Conservation (phyloP, 1,140 invertebrate species). For the Mercenaria mercenaria region DNA sequence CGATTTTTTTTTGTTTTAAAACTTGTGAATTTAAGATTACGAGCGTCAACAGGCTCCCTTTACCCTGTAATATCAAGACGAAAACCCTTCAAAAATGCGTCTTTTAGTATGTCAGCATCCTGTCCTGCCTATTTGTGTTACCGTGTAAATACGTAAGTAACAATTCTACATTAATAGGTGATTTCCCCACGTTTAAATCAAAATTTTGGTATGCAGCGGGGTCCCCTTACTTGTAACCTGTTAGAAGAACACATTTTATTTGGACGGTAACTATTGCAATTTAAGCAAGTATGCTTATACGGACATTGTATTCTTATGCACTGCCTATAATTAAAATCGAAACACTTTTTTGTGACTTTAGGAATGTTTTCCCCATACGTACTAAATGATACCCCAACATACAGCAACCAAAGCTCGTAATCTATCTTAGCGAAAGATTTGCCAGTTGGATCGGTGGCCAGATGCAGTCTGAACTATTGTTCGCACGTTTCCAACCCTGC, state of each 20-base stretch:
- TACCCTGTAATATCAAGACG: background rate
- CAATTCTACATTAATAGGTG: background rate
- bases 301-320: background rate
- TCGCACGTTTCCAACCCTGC: slow-evolving; percentile 14
- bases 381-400: background rate
- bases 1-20: slow-evolving; percentile 12
- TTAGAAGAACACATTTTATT: background rate
- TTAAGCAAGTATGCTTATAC: slow-evolving; percentile 6
- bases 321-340: background rate
- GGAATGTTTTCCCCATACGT: no score
- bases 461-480: slow-evolving; percentile 17
- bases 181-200: background rate
- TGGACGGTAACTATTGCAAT: background rate
- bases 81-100: background rate
- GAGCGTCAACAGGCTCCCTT: background rate
- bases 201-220: background rate
- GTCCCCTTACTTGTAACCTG: background rate
- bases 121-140: background rate
- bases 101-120: background rate
- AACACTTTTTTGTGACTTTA: background rate
- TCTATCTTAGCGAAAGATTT: background rate
- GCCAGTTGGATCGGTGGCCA: background rate
- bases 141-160: background rate
- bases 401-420: slow-evolving; percentile 27
- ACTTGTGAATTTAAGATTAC: background rate